Percentiles rank a stretch among this genome's conserved stretches.
Conservation (phyloP, 1,140 invertebrate species). For the Heliconius nattereri region DNA sequence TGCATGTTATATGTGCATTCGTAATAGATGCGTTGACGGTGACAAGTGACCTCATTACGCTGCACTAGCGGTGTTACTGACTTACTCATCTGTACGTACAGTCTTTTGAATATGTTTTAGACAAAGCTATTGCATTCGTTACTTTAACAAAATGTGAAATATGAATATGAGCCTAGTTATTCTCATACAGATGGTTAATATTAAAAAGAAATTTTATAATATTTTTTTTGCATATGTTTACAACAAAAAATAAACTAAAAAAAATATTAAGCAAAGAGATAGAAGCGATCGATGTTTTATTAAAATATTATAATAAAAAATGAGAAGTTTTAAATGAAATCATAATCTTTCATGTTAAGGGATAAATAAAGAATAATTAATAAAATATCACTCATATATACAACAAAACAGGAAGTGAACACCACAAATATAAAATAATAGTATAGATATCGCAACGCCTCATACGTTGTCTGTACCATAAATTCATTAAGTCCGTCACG, state of each 20-base stretch:
- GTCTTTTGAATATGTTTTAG: background rate
- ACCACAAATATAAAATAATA: background rate
- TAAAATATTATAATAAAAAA: no score
- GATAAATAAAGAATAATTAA: background rate
- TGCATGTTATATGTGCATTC: conserved; percentile 1
- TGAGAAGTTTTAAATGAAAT: background rate
- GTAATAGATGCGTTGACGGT: conserved; percentile 23
- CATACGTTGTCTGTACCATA: background rate
- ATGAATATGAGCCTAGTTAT: background rate
- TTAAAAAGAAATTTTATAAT: no score
- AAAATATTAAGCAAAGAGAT: no score
- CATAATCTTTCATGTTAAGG: background rate
- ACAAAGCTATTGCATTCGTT: background rate
- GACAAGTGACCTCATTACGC: conserved; percentile 28
- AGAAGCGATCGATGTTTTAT: no score
- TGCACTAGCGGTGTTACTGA: conserved; percentile 1
- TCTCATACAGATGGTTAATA: background rate
- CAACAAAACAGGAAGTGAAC: background rate
- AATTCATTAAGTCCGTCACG: background rate
- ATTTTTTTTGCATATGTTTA: no score
- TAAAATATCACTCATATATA: background rate
- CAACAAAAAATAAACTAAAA: no score
- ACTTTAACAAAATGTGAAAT: background rate
- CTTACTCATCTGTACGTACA: background rate
- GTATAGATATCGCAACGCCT: background rate